Evolutionary conservation across 2,797 vertebrate species (phyloP).

Genomic region (Clangula hyemalis): DNA sequence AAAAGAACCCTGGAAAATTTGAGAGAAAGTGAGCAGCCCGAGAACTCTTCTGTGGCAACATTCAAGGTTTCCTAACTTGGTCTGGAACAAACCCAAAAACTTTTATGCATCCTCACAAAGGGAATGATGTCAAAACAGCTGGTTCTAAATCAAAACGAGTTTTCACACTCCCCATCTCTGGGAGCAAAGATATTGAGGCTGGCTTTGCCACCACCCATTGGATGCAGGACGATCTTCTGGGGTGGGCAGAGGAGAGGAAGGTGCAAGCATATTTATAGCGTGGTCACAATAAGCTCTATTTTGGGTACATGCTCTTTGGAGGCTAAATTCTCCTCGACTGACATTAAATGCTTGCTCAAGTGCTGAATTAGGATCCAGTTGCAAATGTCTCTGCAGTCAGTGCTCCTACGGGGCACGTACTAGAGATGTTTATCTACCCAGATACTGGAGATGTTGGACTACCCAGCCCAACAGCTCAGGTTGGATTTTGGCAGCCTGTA

Average conservation of each 20-base stretch:
- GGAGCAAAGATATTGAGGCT: neutral
- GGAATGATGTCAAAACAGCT: neutral
- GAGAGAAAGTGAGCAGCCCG: constrained; percentile 17
- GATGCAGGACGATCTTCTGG: neutral
- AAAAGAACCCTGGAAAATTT: neutral
- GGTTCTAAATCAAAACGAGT: neutral
- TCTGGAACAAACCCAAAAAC: neutral
- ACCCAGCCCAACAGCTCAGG: neutral
- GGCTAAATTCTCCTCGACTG: neutral
- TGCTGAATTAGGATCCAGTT: neutral
- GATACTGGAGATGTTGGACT: neutral
- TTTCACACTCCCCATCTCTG: neutral
- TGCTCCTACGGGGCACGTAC: neutral
- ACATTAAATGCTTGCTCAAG: neutral
- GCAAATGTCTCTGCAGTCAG: neutral
- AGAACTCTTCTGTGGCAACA: neutral
- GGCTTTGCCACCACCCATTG: neutral
- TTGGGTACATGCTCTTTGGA: neutral
- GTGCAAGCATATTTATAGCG: neutral
- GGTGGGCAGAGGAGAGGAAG: neutral
- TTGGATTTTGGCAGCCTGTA: neutral
- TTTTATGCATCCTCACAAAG: neutral
- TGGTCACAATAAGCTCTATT: neutral
- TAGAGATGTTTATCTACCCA: neutral
- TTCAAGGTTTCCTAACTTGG: constrained; percentile 8